These are phyloP conservation scores for Porites divaricata DNA, from an alignment of 92 coral and sea anemone genomes.

Conservation along the genomic window DNA sequence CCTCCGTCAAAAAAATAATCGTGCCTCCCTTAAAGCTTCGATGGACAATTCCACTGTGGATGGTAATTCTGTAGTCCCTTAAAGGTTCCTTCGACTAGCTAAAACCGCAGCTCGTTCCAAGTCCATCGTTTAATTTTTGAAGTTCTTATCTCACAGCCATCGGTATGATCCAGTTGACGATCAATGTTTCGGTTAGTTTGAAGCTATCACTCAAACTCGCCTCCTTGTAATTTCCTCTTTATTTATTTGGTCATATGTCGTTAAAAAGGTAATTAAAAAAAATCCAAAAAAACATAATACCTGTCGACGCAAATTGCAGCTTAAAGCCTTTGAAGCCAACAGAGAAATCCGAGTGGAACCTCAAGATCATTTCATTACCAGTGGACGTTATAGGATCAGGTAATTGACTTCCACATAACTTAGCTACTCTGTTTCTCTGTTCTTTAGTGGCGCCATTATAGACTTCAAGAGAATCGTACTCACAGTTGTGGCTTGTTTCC, in stretches of 20 bases:
- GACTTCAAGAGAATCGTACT: slow-evolving; percentile 83
- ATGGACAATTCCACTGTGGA: too few relatives aligned
- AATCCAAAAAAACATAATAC: slow-evolving; percentile 13
- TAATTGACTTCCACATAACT: slow-evolving; percentile 69
- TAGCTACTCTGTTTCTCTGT: slow-evolving; percentile 63
- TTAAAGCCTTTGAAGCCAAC: slow-evolving; percentile 78
- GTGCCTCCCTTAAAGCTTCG: too few relatives aligned
- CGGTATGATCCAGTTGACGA: too few relatives aligned
- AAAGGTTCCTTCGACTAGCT: too few relatives aligned
- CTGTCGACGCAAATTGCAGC: slow-evolving; percentile 68
- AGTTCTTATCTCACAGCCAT: too few relatives aligned
- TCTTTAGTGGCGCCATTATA: slow-evolving; percentile 75
- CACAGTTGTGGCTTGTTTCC: slow-evolving; percentile 80
- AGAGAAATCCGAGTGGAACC: slow-evolving; percentile 88
- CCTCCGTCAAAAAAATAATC: too few relatives aligned
- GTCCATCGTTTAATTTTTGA: too few relatives aligned
- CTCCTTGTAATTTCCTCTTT: background rate
- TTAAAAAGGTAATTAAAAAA: too few relatives aligned
- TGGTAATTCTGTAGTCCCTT: too few relatives aligned
- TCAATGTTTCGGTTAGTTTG: too few relatives aligned
- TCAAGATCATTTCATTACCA: slow-evolving; percentile 68
- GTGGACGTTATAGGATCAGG: slow-evolving; percentile 71
- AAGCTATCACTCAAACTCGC: background rate
- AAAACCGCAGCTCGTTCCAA: too few relatives aligned
- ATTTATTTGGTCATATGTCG: too few relatives aligned